phyloP scores from a whole-genome alignment of 1,140 invertebrate species.

The Colletes gigas region DNA sequence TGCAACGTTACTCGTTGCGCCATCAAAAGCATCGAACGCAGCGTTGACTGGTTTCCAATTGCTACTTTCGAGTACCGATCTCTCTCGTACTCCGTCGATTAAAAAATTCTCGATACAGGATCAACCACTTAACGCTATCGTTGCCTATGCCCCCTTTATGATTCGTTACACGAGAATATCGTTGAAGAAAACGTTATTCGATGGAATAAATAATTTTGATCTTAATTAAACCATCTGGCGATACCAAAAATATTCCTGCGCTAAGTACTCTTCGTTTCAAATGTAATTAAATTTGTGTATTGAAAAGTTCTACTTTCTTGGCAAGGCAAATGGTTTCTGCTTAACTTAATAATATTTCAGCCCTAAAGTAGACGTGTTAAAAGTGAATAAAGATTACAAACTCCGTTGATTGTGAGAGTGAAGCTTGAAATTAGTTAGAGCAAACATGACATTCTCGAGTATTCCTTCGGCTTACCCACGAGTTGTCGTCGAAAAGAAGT shows the following conservation, averaged over 20 bases:
- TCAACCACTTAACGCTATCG: conserved; percentile 3
- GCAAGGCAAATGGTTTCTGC: no score
- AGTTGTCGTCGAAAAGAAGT: background rate
- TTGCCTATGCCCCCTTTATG: background rate
- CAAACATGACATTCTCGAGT: no score
- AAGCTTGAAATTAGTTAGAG: no score
- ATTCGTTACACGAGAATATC: background rate
- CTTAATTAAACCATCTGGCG: background rate
- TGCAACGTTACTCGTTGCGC: background rate
- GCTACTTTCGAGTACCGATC: background rate
- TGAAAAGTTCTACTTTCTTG: no score
- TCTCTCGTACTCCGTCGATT: background rate
- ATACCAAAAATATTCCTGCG: no score
- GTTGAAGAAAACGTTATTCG: background rate
- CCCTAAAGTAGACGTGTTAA: no score
- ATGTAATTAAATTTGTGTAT: no score
- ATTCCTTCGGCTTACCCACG: background rate
- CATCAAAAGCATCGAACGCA: background rate
- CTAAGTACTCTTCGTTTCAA: no score
- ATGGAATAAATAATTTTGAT: background rate
- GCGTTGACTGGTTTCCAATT: conserved; percentile 1
- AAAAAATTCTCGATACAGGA: background rate
- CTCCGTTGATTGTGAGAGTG: no score
- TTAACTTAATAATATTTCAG: no score
- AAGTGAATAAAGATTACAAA: no score